phyloP scores from a whole-genome alignment of 2,113 vertebrate genomes.

The Protomyctophum bolini region DNA sequence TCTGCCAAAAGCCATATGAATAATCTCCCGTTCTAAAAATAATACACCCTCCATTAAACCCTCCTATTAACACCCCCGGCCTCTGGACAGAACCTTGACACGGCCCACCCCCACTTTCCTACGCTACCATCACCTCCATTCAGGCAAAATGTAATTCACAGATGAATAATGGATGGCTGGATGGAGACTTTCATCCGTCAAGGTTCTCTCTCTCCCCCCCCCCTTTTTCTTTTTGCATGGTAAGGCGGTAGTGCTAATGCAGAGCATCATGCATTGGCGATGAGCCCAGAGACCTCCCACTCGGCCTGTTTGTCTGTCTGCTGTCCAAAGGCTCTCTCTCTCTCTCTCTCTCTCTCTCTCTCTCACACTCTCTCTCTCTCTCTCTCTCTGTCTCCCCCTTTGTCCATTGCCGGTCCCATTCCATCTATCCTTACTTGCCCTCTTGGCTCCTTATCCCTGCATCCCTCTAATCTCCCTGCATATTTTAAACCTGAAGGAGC shows the following conservation, averaged over 20 bases:
- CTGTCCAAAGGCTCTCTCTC: constrained; percentile 53
- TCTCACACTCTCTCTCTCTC: background rate
- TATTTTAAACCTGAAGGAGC: constrained; percentile 4
- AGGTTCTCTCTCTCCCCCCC: constrained; percentile 34
- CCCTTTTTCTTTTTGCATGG: constrained; percentile 47
- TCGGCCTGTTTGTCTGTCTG: constrained; percentile 83
- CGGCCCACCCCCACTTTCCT: background rate
- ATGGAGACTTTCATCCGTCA: constrained; percentile 72
- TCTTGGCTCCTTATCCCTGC: background rate
- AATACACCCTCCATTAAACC: background rate
- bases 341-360: background rate
- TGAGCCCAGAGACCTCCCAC: constrained; percentile 83
- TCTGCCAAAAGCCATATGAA: too few species aligned
- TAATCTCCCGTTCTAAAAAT: too few species aligned
- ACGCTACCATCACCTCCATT: constrained; percentile 50
- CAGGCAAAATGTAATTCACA: constrained; percentile 76
- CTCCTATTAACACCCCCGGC: constrained; percentile 10
- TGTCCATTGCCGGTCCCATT: constrained; percentile 17
- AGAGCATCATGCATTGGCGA: constrained; percentile 76
- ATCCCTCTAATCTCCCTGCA: constrained; percentile 7
- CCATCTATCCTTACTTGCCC: background rate
- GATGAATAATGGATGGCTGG: constrained; percentile 81
- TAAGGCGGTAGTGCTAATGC: constrained; percentile 72
- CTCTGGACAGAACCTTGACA: background rate
- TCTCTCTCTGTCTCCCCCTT: background rate